A percentile compares a stretch with the other conserved stretches of the same genome.
Conservation (phyloP, 2,888 invertebrate species). For the Tipula lateralis region DNA sequence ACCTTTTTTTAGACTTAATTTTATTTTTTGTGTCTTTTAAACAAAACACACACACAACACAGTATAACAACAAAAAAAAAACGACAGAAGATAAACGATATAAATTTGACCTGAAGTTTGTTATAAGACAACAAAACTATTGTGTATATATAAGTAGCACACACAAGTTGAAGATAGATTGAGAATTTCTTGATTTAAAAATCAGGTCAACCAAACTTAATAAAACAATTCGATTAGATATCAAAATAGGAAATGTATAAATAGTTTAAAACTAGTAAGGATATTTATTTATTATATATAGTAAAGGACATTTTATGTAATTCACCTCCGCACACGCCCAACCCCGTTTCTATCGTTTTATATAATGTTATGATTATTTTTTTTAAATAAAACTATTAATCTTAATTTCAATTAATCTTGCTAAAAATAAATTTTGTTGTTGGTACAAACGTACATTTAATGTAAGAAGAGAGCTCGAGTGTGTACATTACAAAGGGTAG, state of each 20-base stretch:
- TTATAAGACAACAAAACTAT: neutral
- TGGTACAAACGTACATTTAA: neutral
- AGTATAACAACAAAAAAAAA: no score
- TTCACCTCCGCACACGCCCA: neutral
- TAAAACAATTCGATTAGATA: neutral
- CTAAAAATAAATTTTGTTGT: neutral
- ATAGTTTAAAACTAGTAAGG: no score
- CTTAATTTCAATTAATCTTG: constrained; percentile 24
- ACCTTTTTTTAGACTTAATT: constrained; percentile 4
- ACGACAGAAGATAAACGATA: neutral
- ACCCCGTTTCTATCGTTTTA: neutral
- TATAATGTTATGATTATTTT: neutral
- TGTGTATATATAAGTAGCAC: neutral
- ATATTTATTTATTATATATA: neutral
- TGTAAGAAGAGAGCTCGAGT: neutral
- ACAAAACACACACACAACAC: neutral
- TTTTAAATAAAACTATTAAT: constrained; percentile 24
- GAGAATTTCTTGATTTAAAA: neutral
- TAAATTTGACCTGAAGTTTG: neutral
- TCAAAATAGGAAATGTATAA: neutral
- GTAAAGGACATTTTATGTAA: neutral
- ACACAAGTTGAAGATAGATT: neutral
- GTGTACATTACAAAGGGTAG: no score
- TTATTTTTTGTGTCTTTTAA: constrained; percentile 6
- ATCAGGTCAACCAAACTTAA: neutral